Evolutionary conservation across 2,888 invertebrate species (phyloP).

Genomic region (Drosophila meridiana): DNA sequence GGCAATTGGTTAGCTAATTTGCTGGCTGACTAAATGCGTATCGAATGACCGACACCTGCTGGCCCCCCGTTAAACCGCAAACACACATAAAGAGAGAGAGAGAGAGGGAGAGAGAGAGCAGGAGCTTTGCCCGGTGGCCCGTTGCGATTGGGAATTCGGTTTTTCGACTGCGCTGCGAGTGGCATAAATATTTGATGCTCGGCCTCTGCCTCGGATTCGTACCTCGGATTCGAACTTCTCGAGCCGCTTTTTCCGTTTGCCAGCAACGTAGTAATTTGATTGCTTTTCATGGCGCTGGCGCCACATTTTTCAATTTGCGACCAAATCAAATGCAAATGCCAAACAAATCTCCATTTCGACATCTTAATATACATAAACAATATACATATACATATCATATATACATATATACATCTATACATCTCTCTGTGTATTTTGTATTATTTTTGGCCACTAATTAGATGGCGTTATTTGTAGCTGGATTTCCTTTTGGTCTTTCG

Average conservation of each 20-base stretch:
- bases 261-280: conserved; percentile 47
- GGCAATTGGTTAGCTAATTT: conserved; percentile 75
- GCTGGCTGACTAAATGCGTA: conserved; percentile 49
- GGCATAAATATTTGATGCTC: conserved; percentile 70
- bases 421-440: conserved; percentile 1
- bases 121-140: background rate
- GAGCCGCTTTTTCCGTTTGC: background rate
- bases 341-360: conserved; percentile 37
- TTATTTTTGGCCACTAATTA: conserved; percentile 65
- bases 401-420: background rate
- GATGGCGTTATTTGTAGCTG: conserved; percentile 64
- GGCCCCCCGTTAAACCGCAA: background rate
- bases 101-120: background rate
- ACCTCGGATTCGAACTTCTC: background rate
- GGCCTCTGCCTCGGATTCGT: no score
- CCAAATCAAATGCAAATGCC: conserved; percentile 69
- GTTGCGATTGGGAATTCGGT: conserved; percentile 28
- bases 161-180: conserved; percentile 50
- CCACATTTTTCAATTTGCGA: conserved; percentile 61
- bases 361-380: background rate
- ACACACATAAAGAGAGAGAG: background rate
- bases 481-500: conserved; percentile 21
- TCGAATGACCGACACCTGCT: conserved; percentile 16
- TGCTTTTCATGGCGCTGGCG: conserved; percentile 47
- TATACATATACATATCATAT: background rate